These are phyloP conservation scores for Lutjanus campechanus DNA, from an alignment of 2,797 vertebrate genomes.

Conservation along the genomic window DNA sequence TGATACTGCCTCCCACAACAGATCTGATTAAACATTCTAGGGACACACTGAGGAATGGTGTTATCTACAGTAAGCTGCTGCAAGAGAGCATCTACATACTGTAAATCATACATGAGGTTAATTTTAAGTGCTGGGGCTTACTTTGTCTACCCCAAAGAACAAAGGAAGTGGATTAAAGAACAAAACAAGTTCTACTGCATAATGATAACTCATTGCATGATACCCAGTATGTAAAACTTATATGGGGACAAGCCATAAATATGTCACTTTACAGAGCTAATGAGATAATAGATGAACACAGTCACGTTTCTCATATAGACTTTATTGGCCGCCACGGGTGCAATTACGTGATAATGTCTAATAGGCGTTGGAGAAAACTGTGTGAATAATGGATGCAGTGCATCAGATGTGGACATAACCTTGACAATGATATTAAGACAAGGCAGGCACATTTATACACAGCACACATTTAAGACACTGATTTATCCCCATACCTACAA, in stretches of 20 bases:
- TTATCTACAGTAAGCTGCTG: background rate
- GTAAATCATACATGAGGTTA: slow-evolving; percentile 20
- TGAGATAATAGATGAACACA: slow-evolving; percentile 49
- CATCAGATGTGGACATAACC: slow-evolving; percentile 46
- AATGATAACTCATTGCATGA: background rate
- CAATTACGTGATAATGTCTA: slow-evolving; percentile 57
- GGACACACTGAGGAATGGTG: background rate
- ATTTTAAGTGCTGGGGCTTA: background rate
- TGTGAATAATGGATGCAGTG: slow-evolving; percentile 39
- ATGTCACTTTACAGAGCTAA: slow-evolving; percentile 50
- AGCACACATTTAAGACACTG: background rate
- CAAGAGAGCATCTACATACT: background rate
- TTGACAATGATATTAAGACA: slow-evolving; percentile 44
- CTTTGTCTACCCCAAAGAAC: background rate
- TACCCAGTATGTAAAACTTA: slow-evolving; percentile 13
- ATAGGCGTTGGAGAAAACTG: slow-evolving; percentile 23
- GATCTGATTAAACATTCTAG: background rate
- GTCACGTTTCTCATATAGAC: slow-evolving; percentile 54
- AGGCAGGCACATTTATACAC: slow-evolving; percentile 18
- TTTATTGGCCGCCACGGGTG: slow-evolving; percentile 54
- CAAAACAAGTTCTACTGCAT: slow-evolving; percentile 6
- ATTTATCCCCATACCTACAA: background rate
- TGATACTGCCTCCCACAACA: background rate
- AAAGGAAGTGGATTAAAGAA: slow-evolving; percentile 15
- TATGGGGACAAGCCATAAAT: slow-evolving; percentile 39